These are phyloP conservation scores for Aplidium turbinatum DNA, from an alignment of 23 tunicate species.

Conservation along the genomic window DNA sequence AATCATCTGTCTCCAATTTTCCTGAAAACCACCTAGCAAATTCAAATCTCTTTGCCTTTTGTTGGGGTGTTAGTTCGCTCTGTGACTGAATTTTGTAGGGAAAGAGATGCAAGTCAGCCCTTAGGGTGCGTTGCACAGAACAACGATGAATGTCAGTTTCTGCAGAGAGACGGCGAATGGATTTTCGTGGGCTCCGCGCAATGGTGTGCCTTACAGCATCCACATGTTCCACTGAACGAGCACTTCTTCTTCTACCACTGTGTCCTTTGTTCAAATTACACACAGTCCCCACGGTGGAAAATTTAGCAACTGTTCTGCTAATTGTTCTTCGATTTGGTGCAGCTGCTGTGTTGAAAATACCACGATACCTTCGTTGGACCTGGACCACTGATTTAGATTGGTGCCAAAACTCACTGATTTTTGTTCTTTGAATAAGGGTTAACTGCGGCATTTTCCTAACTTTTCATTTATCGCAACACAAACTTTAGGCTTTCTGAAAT, in stretches of 20 bases:
- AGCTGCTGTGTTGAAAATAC: background rate
- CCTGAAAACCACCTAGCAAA: constrained; percentile 8
- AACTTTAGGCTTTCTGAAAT: constrained; percentile 4
- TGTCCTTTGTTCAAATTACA: constrained; percentile 12
- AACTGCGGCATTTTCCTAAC: constrained; percentile 1
- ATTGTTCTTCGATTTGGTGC: background rate
- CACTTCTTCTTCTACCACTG: constrained; percentile 21
- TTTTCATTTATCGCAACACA: background rate
- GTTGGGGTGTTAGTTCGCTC: background rate
- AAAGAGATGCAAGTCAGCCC: background rate
- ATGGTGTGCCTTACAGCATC: background rate
- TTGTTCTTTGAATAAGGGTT: constrained; percentile 21
- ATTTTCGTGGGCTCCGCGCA: constrained; percentile 1
- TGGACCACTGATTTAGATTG: constrained; percentile 12
- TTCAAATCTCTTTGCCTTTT: constrained; percentile 6
- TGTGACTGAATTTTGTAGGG: too few species aligned
- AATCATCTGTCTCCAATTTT: constrained; percentile 11
- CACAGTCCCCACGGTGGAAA: constrained; percentile 14
- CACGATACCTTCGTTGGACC: constrained; percentile 7
- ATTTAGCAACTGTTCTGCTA: constrained; percentile 20
- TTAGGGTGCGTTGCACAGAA: constrained; percentile 3
- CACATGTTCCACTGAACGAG: constrained; percentile 16
- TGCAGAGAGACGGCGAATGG: constrained; percentile 12
- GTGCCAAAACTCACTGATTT: constrained; percentile 18
- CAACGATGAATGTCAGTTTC: constrained; percentile 11